Base-by-base conservation (phyloP, 2,797 vertebrate species). In the Cephalopachus bancanus region DNA sequence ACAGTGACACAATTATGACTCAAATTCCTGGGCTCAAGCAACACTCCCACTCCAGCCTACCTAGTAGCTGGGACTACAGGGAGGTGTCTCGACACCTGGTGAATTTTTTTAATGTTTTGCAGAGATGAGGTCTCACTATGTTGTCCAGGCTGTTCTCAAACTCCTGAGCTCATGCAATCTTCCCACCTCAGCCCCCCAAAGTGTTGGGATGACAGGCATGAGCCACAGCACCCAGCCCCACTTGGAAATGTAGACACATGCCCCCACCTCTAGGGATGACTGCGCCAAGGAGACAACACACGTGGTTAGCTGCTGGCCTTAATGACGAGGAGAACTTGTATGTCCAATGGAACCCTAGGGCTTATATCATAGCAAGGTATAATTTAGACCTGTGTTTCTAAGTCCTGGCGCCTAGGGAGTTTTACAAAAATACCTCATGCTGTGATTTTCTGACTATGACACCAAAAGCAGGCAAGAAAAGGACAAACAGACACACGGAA, bases 401-500 rank as follows among this genome's bases (percentile, higher is more conserved):
- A 16, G 44, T 22, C 20, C 20, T 62, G 30, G 81, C 20, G 28
- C 28, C 53, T 30, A 12, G 24, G 2, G 16, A 72, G 10, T 10
- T 74, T 93, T 83, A 89, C 17, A 28, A 85, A 81, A 83, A 67
- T 33, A 93, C 14, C 9, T 51, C 37, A 75, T 37, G 11, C 49
- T 79, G 1, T 74, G 44, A 79, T 85, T 53, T 78, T 33, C 81
- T 91, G 44, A 9, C 15, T 44, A 76, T 69, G 71, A 79, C n/a
- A 75, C 28, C 55, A 44, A 75, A 64, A 79, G 3, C 49, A 89
- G 74, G 62, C 49, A 91, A 93, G 20, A 67, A 49, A 59, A 91
- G 59, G 37, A 91, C 69, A 95, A 72, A 22, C 64, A 95, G 89
- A 26, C 72, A 91, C 86, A 49, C 59, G 20, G 59, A 14, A 49